A percentile compares a stretch with the other conserved stretches of the same genome.
Conservation (phyloP, 1,140 invertebrate genomes). For the Acromyrmex echinatior region DNA sequence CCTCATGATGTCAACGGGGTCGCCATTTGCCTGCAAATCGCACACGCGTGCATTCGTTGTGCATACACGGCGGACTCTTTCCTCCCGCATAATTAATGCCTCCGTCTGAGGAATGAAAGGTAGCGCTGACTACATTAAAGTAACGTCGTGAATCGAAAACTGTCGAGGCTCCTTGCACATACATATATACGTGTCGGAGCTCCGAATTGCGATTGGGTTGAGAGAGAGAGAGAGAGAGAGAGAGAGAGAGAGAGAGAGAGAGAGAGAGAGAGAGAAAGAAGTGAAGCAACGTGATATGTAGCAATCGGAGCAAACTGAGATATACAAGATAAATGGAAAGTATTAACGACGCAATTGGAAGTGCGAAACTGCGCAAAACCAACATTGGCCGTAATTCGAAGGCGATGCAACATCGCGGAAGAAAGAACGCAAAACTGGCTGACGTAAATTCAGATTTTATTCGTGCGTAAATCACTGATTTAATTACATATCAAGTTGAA, state of each 20-base stretch:
- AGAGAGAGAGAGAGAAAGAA: slow-evolving; percentile 3
- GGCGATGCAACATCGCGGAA: slow-evolving; percentile 17
- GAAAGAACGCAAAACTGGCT: neutral
- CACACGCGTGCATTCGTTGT: slow-evolving; percentile 13
- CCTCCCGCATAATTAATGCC: slow-evolving; percentile 49
- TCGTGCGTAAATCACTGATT: neutral
- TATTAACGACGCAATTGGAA: slow-evolving; percentile 49
- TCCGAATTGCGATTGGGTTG: slow-evolving; percentile 1
- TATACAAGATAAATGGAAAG: slow-evolving; percentile 58
- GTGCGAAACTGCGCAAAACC: slow-evolving; percentile 46
- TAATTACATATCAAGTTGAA: neutral
- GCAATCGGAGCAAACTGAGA: slow-evolving; percentile 48
- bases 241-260: too few species aligned
- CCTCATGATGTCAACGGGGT: slow-evolving; percentile 59
- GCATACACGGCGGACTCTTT: slow-evolving; percentile 32
- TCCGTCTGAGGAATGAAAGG: slow-evolving; percentile 28
- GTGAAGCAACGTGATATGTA: slow-evolving; percentile 41
- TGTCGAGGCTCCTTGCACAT: neutral
- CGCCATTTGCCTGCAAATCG: slow-evolving; percentile 55
- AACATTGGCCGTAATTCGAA: slow-evolving; percentile 19
- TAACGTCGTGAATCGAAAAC: slow-evolving; percentile 17
- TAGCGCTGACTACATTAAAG: slow-evolving; percentile 1
- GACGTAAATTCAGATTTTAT: slow-evolving; percentile 8
- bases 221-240: neutral
- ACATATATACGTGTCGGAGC: neutral